A percentile compares a stretch with the other conserved stretches of the same genome.
phyloP scores from a whole-genome alignment of 2,113 vertebrate genomes.

The Cololabis saira region DNA sequence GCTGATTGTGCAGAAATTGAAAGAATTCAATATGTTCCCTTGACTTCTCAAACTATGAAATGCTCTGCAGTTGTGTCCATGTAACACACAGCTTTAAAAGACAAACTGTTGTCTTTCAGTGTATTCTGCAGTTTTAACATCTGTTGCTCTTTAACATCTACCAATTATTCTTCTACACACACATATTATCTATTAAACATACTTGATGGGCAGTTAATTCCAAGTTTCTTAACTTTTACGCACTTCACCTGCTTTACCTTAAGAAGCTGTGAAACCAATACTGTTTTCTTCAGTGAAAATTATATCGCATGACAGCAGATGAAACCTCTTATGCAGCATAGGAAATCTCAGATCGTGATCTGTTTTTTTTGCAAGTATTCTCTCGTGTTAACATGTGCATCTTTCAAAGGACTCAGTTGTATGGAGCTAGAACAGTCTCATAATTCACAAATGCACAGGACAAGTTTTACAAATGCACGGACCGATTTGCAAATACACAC shows the following conservation, averaged over 20 bases:
- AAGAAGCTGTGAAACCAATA: slow-evolving; percentile 16
- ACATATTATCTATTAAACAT: slow-evolving; percentile 5
- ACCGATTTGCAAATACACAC: no score
- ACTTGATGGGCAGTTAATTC: neutral
- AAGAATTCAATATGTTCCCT: slow-evolving; percentile 27
- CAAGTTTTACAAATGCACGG: no score
- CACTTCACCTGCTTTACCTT: no score
- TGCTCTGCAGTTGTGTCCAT: slow-evolving; percentile 6
- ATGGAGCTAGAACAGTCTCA: no score
- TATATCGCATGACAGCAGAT: slow-evolving; percentile 10
- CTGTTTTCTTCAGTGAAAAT: slow-evolving; percentile 8
- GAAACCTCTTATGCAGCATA: slow-evolving; percentile 32
- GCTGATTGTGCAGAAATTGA: slow-evolving; percentile 39
- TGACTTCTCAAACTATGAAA: slow-evolving; percentile 9
- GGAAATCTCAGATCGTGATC: slow-evolving; percentile 32
- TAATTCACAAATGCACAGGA: no score
- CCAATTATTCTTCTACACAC: neutral
- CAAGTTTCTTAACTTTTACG: no score
- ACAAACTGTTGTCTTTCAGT: slow-evolving; percentile 25
- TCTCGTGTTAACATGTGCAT: slow-evolving; percentile 13
- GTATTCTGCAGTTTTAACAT: slow-evolving; percentile 2
- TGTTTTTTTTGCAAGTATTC: slow-evolving; percentile 19
- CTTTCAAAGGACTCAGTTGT: slow-evolving; percentile 31
- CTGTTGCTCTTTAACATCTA: slow-evolving; percentile 12
- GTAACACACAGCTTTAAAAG: neutral